These are phyloP conservation scores for Limnephilus lunatus DNA, from an alignment of 2,888 invertebrate genomes.

Conservation along the genomic window DNA sequence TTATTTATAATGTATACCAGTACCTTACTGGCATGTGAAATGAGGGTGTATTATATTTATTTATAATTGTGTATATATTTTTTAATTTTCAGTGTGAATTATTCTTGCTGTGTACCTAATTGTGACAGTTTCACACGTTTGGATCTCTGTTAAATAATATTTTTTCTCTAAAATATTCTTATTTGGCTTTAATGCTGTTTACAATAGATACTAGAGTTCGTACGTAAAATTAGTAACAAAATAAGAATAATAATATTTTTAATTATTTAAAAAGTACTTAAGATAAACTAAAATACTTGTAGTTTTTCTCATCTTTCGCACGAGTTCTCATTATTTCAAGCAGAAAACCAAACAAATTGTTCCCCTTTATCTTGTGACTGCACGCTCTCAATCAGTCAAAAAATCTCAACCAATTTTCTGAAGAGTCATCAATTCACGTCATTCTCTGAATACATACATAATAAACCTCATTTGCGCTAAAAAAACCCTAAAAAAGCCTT, in stretches of 20 bases:
- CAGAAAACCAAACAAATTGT: background rate
- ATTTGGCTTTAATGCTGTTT: too few species aligned
- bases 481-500: background rate
- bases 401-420: background rate
- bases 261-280: background rate
- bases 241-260: background rate
- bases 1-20: too few species aligned
- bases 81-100: too few species aligned
- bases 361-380: background rate
- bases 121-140: too few species aligned
- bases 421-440: slow-evolving; percentile 11
- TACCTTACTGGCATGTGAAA: too few species aligned
- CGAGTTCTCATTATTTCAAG: background rate
- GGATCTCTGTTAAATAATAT: too few species aligned
- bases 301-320: background rate
- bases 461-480: background rate
- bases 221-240: background rate
- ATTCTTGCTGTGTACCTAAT: too few species aligned
- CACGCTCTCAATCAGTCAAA: background rate
- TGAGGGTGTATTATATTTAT: too few species aligned
- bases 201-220: too few species aligned
- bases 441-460: background rate
- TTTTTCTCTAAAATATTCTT: too few species aligned
- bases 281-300: background rate
- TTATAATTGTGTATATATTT: too few species aligned